Evolutionary conservation across 2,888 invertebrate genomes (phyloP).

Genomic region (Listrodromus nycthemerus): DNA sequence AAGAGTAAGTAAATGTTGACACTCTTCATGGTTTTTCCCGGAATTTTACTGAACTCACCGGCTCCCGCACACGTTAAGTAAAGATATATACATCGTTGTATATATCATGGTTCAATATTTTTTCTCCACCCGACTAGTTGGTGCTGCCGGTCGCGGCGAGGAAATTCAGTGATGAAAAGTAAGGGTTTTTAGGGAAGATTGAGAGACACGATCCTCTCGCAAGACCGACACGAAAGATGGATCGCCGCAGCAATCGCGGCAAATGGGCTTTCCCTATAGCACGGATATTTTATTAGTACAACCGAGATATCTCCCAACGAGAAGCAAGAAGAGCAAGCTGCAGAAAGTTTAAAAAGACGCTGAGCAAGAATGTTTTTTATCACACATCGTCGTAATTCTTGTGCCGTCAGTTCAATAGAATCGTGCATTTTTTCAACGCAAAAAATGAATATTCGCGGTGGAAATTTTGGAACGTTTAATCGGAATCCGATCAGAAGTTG

Average conservation of each 20-base stretch:
- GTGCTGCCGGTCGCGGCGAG: background rate
- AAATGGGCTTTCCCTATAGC: conserved; percentile 60
- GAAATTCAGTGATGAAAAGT: background rate
- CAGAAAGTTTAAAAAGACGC: background rate
- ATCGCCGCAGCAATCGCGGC: conserved; percentile 29
- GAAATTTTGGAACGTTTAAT: too few relatives aligned
- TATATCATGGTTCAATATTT: background rate
- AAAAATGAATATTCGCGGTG: too few relatives aligned
- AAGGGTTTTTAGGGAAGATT: background rate
- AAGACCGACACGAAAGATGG: conserved; percentile 24
- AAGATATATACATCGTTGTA: background rate
- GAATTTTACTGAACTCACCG: conserved; percentile 31
- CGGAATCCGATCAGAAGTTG: too few relatives aligned
- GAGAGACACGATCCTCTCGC: background rate
- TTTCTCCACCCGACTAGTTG: background rate
- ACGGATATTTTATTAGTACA: conserved; percentile 76
- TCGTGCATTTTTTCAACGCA: background rate
- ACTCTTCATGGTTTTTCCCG: conserved; percentile 28
- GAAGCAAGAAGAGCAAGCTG: background rate
- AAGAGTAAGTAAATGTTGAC: conserved; percentile 56
- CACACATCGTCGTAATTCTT: background rate
- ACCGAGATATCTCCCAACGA: conserved; percentile 58
- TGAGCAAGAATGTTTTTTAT: background rate
- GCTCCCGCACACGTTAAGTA: background rate
- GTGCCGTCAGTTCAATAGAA: background rate